These are phyloP conservation scores for Syritta pipiens DNA, from an alignment of 2,888 invertebrate genomes.

Conservation along the genomic window DNA sequence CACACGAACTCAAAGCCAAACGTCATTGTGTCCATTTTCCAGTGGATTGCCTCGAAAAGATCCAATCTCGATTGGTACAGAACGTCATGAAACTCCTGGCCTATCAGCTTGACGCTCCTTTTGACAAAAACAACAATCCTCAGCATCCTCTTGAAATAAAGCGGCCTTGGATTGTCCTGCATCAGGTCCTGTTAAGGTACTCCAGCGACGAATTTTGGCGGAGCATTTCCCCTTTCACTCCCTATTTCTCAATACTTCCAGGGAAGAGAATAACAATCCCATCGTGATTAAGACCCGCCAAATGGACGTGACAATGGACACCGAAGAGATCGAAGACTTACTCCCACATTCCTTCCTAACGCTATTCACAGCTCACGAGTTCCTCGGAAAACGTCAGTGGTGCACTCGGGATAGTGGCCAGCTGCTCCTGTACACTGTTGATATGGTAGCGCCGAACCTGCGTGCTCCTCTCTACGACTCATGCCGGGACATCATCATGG, in stretches of 20 bases:
- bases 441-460: conserved; percentile 85
- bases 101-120: conserved; percentile 85
- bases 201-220: conserved; percentile 18
- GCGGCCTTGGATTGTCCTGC: conserved; percentile 90
- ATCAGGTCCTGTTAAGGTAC: conserved; percentile 86
- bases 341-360: conserved; percentile 87
- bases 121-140: conserved; percentile 82
- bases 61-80: conserved; percentile 85
- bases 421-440: conserved; percentile 88
- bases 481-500: conserved; percentile 85
- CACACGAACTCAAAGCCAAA: neutral
- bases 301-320: conserved; percentile 71
- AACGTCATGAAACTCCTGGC: conserved; percentile 88
- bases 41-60: conserved; percentile 81
- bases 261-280: conserved; percentile 85
- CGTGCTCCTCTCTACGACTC: conserved; percentile 84
- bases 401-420: conserved; percentile 89
- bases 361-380: conserved; percentile 91
- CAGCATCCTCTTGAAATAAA: conserved; percentile 86
- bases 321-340: conserved; percentile 81
- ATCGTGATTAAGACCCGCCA: conserved; percentile 78
- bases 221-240: neutral
- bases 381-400: conserved; percentile 89
- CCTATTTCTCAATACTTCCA: conserved; percentile 68
- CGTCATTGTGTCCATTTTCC: conserved; percentile 15